Evolutionary conservation across 1,140 invertebrate genomes (phyloP).

Genomic region (Leptopilina clavipes): DNA sequence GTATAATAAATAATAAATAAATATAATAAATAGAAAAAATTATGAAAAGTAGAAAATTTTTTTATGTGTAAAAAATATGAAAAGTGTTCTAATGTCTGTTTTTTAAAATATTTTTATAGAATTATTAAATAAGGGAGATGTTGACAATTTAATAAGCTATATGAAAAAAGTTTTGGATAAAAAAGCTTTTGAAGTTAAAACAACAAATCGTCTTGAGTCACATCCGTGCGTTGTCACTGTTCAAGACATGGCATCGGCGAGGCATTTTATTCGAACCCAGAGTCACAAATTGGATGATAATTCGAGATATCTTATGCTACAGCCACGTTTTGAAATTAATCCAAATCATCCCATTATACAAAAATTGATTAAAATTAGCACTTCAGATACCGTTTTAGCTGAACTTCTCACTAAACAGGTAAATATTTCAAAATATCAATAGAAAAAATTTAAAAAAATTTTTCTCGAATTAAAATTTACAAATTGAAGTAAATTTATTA

Average conservation of each 20-base stretch:
- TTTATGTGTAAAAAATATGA: constrained; percentile 38
- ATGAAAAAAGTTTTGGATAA: constrained; percentile 83
- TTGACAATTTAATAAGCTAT: constrained; percentile 86
- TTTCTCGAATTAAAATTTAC: constrained; percentile 8
- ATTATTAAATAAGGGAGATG: constrained; percentile 82
- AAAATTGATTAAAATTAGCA: constrained; percentile 86
- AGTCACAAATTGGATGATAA: constrained; percentile 89
- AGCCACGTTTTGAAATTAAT: constrained; percentile 95
- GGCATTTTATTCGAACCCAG: constrained; percentile 95
- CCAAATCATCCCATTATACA: constrained; percentile 94
- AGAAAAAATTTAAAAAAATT: constrained; percentile 11
- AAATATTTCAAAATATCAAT: constrained; percentile 46
- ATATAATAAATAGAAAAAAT: no score
- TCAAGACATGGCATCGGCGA: constrained; percentile 95
- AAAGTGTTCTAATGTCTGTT: constrained; percentile 37
- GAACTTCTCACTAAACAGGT: constrained; percentile 91
- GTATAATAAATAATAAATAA: no score
- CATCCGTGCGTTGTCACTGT: constrained; percentile 97
- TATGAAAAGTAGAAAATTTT: constrained; percentile 15
- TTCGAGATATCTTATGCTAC: constrained; percentile 88
- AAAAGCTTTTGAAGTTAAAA: constrained; percentile 87
- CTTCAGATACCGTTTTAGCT: constrained; percentile 86
- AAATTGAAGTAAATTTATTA: no score
- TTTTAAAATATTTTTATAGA: constrained; percentile 75
- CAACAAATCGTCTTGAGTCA: constrained; percentile 87